Percentiles rank a stretch among this genome's conserved stretches.
phyloP scores from a whole-genome alignment of 2,888 invertebrate species.

The Anticlea derivata region DNA sequence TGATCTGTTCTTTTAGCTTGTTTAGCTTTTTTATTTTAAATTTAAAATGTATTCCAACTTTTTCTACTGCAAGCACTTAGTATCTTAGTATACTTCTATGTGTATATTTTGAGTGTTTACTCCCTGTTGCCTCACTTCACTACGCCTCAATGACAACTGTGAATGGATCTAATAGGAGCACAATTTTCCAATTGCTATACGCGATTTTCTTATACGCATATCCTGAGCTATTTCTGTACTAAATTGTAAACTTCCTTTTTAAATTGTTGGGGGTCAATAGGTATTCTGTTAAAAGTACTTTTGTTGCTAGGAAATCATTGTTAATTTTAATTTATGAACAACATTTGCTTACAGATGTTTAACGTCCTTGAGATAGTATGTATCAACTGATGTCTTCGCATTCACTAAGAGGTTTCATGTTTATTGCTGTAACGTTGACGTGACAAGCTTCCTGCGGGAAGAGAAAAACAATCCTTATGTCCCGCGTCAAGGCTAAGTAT shows the following conservation, averaged over 20 bases:
- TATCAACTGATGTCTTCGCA: constrained; percentile 58
- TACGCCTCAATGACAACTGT: constrained; percentile 31
- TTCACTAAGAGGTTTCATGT: constrained; percentile 67
- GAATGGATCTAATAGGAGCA: constrained; percentile 39
- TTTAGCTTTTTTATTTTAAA: too few relatives aligned
- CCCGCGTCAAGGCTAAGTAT: too few relatives aligned
- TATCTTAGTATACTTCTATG: too few relatives aligned
- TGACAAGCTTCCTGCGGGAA: constrained; percentile 57
- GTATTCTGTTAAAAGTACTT: background rate
- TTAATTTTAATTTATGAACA: constrained; percentile 14
- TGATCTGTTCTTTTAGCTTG: too few relatives aligned
- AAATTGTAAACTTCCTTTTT: constrained; percentile 59
- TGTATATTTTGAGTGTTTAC: background rate
- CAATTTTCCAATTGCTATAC: constrained; percentile 69
- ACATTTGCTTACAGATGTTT: constrained; percentile 1
- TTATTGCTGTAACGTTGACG: constrained; percentile 55
- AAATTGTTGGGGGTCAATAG: constrained; percentile 7
- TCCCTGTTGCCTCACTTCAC: constrained; percentile 8
- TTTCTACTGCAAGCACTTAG: too few relatives aligned
- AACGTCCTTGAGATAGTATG: background rate
- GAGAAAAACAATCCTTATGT: too few relatives aligned
- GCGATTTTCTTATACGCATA: constrained; percentile 55
- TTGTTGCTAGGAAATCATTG: background rate
- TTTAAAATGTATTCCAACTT: too few relatives aligned
- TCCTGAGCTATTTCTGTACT: constrained; percentile 56